Base-by-base conservation (phyloP, 2,113 vertebrate species). In the Lagopus leucura region DNA sequence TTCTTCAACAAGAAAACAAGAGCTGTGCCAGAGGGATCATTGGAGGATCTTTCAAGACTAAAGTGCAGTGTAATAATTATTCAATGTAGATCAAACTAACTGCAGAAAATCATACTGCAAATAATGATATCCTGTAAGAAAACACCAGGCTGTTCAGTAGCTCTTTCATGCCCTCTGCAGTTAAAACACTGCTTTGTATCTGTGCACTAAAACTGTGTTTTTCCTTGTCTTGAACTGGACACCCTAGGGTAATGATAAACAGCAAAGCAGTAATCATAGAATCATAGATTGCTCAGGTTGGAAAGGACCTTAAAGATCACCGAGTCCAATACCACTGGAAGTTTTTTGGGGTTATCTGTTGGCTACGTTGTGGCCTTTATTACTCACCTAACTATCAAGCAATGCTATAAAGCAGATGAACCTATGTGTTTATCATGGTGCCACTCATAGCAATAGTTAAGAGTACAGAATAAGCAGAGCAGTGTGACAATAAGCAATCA, bases 121-220 rank as follows among this genome's bases (percentile, higher is more conserved):
- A 45, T 61, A 90, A 13, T 45, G 61, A 13, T 9, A 28, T 47
- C 42, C 40, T 64, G 27, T 27, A 48, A 86, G 34, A 42, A 40
- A 92, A 10, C 34, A 17, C 19, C 47, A 42, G 24, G 32, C 72
- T 90, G 27, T 95, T 96, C 86, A 75, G 78, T 55, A 79, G 95
- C 93, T 95, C 91, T 95, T 93, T 96, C 60, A 71, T 57, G 96
- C 97, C 95, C 96, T 88, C 96, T 97, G 86, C 96, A 89, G 93
- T 96, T 89, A 45, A 93, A 93, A 89, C 28, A 50, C 24, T 67
- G 61, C 4, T 86, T 88, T 69, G 34, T 86, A 47, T 11, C 47
- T 93, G 28, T 80, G 72, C 76, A 94, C 27, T 58, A 48, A 12
- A 69, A 82, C 8, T 40, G n/a, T 28, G 20, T 13, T 89, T 84